Conservation (phyloP, 2,888 invertebrate genomes). For the Sepiola atlantica region DNA sequence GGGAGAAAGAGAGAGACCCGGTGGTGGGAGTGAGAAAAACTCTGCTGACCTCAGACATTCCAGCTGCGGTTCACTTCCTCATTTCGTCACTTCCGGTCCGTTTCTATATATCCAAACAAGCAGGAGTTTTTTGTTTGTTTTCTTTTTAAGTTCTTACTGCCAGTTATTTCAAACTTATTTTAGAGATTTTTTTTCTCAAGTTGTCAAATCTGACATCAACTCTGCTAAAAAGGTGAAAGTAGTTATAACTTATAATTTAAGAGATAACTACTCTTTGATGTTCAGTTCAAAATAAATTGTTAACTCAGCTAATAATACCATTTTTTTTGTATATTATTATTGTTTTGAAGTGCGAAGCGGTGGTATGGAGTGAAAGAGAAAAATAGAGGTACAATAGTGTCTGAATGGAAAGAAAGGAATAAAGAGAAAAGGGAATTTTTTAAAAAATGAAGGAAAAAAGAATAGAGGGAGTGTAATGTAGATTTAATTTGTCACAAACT, state of each 20-base stretch:
- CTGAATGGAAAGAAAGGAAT: too few species aligned
- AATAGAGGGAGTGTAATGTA: too few species aligned
- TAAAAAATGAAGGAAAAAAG: too few species aligned
- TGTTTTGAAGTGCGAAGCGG: too few species aligned
- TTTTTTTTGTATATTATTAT: too few species aligned
- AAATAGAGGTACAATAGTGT: too few species aligned
- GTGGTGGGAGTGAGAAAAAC: neutral
- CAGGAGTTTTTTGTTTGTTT: neutral
- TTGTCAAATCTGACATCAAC: neutral
- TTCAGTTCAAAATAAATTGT: neutral
- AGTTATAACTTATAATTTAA: neutral
- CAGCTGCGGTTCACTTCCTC: conserved; percentile 12
- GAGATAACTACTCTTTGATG: neutral
- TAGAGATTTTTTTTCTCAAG: neutral
- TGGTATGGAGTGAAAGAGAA: too few species aligned
- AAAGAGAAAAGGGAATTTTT: too few species aligned
- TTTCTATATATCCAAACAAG: neutral
- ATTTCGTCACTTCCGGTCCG: conserved; percentile 32
- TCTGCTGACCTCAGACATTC: conserved; percentile 1
- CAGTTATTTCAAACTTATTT: neutral
- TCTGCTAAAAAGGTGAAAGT: neutral
- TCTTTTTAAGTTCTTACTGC: neutral
- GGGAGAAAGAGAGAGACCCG: neutral
- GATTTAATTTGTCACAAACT: too few species aligned
- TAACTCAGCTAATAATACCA: too few species aligned